phyloP scores from a whole-genome alignment of 2,888 invertebrate genomes.

The Melanchra persicariae region DNA sequence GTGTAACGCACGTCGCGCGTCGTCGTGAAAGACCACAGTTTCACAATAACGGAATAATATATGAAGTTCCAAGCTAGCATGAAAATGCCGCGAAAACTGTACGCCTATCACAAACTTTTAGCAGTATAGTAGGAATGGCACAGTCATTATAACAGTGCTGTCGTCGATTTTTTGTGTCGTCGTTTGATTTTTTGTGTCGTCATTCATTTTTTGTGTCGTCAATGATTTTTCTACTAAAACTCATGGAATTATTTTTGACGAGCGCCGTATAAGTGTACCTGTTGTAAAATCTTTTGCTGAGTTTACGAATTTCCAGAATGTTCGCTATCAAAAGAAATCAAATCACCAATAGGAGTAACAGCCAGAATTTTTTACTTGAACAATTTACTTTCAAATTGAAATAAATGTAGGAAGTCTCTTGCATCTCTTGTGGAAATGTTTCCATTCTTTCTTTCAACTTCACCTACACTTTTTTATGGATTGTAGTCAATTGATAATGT shows the following conservation, averaged over 20 bases:
- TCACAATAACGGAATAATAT: background rate
- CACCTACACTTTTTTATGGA: too few species aligned
- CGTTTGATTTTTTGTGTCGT: too few species aligned
- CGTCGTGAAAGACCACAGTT: background rate
- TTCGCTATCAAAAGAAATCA: background rate
- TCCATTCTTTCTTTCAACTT: background rate
- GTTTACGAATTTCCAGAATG: background rate
- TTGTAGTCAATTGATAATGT: too few species aligned
- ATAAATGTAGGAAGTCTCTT: background rate
- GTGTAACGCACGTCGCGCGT: background rate
- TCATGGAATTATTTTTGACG: too few species aligned
- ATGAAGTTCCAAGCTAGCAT: background rate
- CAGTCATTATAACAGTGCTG: background rate
- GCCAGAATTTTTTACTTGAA: too few species aligned
- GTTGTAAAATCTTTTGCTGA: background rate
- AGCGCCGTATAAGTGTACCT: background rate
- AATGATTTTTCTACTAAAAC: too few species aligned
- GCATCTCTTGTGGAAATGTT: background rate
- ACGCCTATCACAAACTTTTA: background rate
- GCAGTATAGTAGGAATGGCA: background rate
- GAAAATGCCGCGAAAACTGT: background rate
- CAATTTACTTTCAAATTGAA: background rate
- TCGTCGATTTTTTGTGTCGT: too few species aligned
- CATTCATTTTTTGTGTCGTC: too few species aligned
- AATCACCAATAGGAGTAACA: too few species aligned